phyloP scores from a whole-genome alignment of 1,140 invertebrate species.

The Chrysomallon squamiferum region DNA sequence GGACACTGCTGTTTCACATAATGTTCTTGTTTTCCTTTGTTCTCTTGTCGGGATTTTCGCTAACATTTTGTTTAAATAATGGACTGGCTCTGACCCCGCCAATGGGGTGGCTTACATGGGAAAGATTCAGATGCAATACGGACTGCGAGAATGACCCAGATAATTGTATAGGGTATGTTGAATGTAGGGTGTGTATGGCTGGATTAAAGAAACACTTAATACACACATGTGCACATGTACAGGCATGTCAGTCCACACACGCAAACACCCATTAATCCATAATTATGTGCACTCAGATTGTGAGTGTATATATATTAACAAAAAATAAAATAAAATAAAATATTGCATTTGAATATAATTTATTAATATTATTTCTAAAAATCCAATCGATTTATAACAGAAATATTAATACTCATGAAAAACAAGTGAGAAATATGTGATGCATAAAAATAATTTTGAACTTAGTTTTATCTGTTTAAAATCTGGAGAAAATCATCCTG shows the following conservation, averaged over 20 bases:
- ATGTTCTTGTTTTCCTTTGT: neutral
- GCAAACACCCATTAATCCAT: neutral
- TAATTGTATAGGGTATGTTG: slow-evolving; percentile 58
- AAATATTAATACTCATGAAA: no score
- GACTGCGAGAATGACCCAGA: slow-evolving; percentile 60
- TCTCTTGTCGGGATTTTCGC: neutral
- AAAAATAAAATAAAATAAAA: no score
- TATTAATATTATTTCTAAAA: no score
- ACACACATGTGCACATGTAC: neutral
- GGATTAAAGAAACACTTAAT: neutral
- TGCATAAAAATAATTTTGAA: no score
- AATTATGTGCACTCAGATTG: no score
- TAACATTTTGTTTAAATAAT: slow-evolving; percentile 51
- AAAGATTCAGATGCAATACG: slow-evolving; percentile 58
- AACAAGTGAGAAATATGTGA: no score
- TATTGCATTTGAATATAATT: no score
- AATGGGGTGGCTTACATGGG: slow-evolving; percentile 64
- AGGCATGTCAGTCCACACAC: neutral
- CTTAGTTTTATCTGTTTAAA: no score
- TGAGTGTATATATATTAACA: no score
- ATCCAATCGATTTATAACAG: no score
- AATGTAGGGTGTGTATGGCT: neutral
- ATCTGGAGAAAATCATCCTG: no score
- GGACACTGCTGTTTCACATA: no score
- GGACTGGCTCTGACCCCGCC: slow-evolving; percentile 60